Base-by-base conservation (phyloP, 2,888 invertebrate genomes). In the Noctua comes region DNA sequence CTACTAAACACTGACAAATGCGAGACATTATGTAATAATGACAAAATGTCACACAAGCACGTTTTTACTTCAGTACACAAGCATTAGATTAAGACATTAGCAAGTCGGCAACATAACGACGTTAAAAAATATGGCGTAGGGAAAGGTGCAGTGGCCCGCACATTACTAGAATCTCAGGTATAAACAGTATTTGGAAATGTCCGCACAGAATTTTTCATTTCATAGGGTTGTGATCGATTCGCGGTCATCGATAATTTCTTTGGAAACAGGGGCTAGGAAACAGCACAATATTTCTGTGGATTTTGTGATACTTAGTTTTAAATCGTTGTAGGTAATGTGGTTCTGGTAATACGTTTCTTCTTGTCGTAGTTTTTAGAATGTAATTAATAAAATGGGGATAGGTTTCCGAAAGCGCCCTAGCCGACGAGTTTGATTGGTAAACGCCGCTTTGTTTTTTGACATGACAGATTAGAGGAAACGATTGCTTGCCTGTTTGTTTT, bases 111-210 rank as follows among this genome's bases (percentile, higher is more conserved):
- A 73, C 8, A 43, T 40, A 6, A n/a, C 8, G 8, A 10, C 64
- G 8, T 40, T 76, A 87, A 79, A n/a, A 85, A 84, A 69, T 4
- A 84, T 21, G 24, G 24, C 48, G 69, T 73, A n/a, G 54, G 66
- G 16, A 27, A 79, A 71, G 59, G 75, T 71, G 76, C 85, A 76
- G 21, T 70, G 70, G 66, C 51, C 46, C 18, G 54, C 48, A 68
- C 72, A 57, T 64, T 54, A 24, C 48, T 6, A 7, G 84, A 87
- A 84, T 87, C 80, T 76, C 54, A 11, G 57, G 80, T 7, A 87
- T 84, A 87, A 87, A 57, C 57, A 87, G 71, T 87, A 72, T 85
- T 84, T 80, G 76, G 81, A 87, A 85, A 71, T 57, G 59, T 64
- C 62, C 72, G 68, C 11, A 1, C 0, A 43, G 46, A n/a, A 43